Conservation (phyloP, 2,888 invertebrate genomes). For the Esperia sulphurella region DNA sequence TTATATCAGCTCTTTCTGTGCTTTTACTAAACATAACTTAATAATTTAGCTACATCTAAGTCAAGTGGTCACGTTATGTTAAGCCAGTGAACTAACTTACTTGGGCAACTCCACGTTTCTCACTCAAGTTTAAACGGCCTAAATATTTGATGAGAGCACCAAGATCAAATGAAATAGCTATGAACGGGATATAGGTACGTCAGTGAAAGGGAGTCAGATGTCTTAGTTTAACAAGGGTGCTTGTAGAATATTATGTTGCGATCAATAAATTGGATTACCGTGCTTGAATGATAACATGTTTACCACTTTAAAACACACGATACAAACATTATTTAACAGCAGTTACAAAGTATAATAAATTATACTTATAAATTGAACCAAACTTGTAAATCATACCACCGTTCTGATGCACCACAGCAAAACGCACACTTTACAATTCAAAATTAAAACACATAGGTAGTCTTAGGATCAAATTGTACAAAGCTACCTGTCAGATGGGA, state of each 20-base stretch:
- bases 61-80: constrained; percentile 37
- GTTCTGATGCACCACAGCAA: no score
- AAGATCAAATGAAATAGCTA: constrained; percentile 69
- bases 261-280: constrained; percentile 43
- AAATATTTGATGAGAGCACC: constrained; percentile 73
- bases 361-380: no score
- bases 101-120: constrained; percentile 44
- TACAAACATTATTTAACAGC: no score
- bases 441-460: no score
- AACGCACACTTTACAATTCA: no score
- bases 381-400: no score
- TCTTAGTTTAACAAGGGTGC: constrained; percentile 67
- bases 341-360: no score
- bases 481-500: no score
- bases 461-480: no score
- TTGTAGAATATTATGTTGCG: constrained; percentile 64
- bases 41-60: constrained; percentile 16
- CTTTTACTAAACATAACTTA: not conserved
- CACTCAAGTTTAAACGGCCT: constrained; percentile 66
- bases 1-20: no score
- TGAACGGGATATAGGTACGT: constrained; percentile 38
- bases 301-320: no score
- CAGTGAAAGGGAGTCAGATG: constrained; percentile 43
- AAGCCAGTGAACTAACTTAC: constrained; percentile 40
- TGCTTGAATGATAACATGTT: not conserved